Evolutionary conservation across 1,140 invertebrate species (phyloP), one percentile per base, ranked within the genome.

Genomic region (Apocrypta bakeri): DNA sequence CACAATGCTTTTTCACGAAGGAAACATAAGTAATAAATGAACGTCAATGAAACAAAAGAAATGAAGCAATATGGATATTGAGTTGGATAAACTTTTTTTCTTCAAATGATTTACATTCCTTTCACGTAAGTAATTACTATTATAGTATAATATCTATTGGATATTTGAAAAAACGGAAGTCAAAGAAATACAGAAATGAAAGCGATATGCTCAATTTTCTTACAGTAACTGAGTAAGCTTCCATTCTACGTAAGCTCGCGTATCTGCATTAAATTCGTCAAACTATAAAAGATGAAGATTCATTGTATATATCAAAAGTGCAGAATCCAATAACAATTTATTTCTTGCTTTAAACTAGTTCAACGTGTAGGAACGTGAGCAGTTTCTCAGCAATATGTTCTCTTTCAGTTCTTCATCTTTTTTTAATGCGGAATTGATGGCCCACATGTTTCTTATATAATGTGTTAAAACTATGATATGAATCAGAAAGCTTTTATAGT

Each of bases 201-300:
- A 24, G 56, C 68, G n/a, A 63, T 21, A 64, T 77, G 71, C 48
- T 64, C 74, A 82, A 72, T 82, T 77, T 64, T 37, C 64, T 82
- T 71, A 56, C 6, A 71, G n/a, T 42, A 56, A 37, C 74, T 77
- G n/a, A n/a, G n/a, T 71, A 40, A 69, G 31, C 8, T 82, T 69
- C 56, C 25, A 7, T 81, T 75, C 27, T 17, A 25, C 42, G 14
- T 56, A n/a, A 66, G 24, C 42, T 48, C 25, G 61, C 21, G 63
- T n/a, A 37, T 75, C 37, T 79, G 33, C 3, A 21, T 21, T 33
- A 48, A 42, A 42, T 68, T 68, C 75, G 24, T 78, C 33, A 78
- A 24, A 17, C 24, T 17, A 6, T 68, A 24, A 78, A 64, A 78
- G 40, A 48, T 64, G 63, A 11, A 14, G 21, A 64, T 64, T 64